Percentiles rank a stretch among this genome's conserved stretches.
These are phyloP conservation scores for Gadus chalcogrammus DNA, from an alignment of 2,113 vertebrate species.

Conservation along the genomic window DNA sequence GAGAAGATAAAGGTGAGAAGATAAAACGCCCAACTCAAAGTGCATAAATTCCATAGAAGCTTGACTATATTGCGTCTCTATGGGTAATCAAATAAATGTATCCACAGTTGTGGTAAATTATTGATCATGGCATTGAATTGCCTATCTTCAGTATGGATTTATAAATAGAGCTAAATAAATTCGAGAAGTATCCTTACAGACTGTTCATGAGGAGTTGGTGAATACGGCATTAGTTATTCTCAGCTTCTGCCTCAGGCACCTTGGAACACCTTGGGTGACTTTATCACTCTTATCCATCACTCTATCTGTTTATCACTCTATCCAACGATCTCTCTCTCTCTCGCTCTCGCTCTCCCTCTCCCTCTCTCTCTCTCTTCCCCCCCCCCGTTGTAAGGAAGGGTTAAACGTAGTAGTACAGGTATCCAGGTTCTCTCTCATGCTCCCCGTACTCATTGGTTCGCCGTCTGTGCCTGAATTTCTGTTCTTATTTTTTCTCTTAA, in stretches of 20 bases:
- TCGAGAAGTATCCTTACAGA: slow-evolving; percentile 35
- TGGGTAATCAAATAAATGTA: slow-evolving; percentile 35
- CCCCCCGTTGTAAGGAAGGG: neutral
- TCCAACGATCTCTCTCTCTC: too few relatives aligned
- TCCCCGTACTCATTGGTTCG: neutral
- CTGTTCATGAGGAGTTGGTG: neutral
- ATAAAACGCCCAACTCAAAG: neutral
- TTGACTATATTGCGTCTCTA: slow-evolving; percentile 23
- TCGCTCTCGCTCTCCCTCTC: too few relatives aligned
- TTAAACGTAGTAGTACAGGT: neutral
- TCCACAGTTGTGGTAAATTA: slow-evolving; percentile 22
- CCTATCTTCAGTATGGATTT: slow-evolving; percentile 56
- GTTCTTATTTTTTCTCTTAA: slow-evolving; percentile 8
- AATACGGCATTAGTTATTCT: neutral
- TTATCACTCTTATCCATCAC: neutral
- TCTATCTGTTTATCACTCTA: neutral
- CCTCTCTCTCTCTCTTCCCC: too few relatives aligned
- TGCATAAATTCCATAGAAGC: slow-evolving; percentile 30
- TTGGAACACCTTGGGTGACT: neutral
- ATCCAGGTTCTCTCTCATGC: neutral
- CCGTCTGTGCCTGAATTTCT: neutral
- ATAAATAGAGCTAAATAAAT: slow-evolving; percentile 53
- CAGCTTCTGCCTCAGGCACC: neutral
- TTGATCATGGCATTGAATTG: slow-evolving; percentile 47
- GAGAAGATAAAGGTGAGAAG: too few relatives aligned